phyloP scores from a whole-genome alignment of 2,113 vertebrate species.

The Istiophorus platypterus region DNA sequence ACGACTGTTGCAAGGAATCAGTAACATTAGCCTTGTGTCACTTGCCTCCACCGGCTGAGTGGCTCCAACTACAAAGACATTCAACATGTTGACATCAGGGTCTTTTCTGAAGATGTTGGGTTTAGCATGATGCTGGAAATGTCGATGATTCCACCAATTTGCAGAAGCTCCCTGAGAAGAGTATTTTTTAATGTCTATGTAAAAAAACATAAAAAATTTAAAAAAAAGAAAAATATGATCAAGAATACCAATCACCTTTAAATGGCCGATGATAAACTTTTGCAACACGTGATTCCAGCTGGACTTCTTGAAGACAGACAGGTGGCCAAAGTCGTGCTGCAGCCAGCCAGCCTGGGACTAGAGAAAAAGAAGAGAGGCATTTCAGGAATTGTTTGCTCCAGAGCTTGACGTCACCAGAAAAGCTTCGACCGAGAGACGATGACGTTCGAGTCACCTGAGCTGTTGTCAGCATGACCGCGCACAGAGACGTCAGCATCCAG shows the following conservation, averaged over 20 bases:
- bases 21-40: constrained; percentile 2
- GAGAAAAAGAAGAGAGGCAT: not conserved
- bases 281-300: constrained; percentile 92
- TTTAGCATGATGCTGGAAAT: constrained; percentile 97
- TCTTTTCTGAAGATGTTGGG: constrained; percentile 95
- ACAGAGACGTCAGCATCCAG: constrained; percentile 89
- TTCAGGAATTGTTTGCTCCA: not conserved
- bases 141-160: constrained; percentile 98
- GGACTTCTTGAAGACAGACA: constrained; percentile 93
- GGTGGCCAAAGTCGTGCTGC: constrained; percentile 96
- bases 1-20: not conserved
- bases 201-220: not conserved
- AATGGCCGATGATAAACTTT: constrained; percentile 93
- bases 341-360: constrained; percentile 95
- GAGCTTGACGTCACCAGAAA: not conserved
- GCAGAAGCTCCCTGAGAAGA: constrained; percentile 91
- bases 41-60: constrained; percentile 92
- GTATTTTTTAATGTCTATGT: not conserved
- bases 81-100: constrained; percentile 94
- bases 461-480: constrained; percentile 84
- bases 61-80: constrained; percentile 90
- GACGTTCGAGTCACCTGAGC: constrained; percentile 87
- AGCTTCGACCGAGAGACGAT: not conserved
- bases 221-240: not conserved
- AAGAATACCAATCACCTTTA: constrained; percentile 85